Evolutionary conservation across 2,113 vertebrate species (phyloP).

Genomic region (Cephalopholis sonnerati): DNA sequence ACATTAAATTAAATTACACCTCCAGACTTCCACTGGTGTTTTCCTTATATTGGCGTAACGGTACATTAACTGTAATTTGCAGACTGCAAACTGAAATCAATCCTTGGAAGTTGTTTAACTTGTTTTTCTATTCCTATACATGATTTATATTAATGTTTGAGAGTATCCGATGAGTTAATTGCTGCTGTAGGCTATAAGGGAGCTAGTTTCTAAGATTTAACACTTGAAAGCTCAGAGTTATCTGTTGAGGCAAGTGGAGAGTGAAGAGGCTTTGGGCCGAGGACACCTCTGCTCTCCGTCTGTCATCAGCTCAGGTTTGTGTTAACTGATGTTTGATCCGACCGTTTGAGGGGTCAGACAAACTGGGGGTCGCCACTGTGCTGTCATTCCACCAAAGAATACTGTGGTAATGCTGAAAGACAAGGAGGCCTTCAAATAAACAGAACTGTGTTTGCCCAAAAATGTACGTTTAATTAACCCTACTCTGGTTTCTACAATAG

Average conservation of each 20-base stretch:
- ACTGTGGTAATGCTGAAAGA: conserved; percentile 42
- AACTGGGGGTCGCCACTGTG: conserved; percentile 41
- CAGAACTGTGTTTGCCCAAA: background rate
- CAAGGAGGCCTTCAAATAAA: conserved; percentile 42
- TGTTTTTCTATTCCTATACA: conserved; percentile 48
- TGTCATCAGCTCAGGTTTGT: conserved; percentile 71
- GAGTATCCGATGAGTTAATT: conserved; percentile 27
- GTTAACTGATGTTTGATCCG: conserved; percentile 68
- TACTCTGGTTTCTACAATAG: background rate
- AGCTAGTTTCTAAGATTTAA: conserved; percentile 24
- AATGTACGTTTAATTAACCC: background rate
- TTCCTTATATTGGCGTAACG: conserved; percentile 56
- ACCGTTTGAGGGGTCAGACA: conserved; percentile 57
- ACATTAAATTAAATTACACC: conserved; percentile 71
- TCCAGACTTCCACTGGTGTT: conserved; percentile 59
- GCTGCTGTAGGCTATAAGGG: conserved; percentile 5
- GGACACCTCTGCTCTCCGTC: conserved; percentile 74
- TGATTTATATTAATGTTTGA: conserved; percentile 37
- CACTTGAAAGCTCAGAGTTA: conserved; percentile 33
- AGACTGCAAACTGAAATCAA: conserved; percentile 58
- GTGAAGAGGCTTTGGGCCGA: conserved; percentile 48
- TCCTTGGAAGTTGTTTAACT: conserved; percentile 48
- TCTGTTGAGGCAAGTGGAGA: conserved; percentile 45
- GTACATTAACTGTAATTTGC: conserved; percentile 72
- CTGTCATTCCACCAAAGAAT: conserved; percentile 43